phyloP scores from a whole-genome alignment of 2,797 vertebrate genomes.

The Schizothorax lantsangensis region DNA sequence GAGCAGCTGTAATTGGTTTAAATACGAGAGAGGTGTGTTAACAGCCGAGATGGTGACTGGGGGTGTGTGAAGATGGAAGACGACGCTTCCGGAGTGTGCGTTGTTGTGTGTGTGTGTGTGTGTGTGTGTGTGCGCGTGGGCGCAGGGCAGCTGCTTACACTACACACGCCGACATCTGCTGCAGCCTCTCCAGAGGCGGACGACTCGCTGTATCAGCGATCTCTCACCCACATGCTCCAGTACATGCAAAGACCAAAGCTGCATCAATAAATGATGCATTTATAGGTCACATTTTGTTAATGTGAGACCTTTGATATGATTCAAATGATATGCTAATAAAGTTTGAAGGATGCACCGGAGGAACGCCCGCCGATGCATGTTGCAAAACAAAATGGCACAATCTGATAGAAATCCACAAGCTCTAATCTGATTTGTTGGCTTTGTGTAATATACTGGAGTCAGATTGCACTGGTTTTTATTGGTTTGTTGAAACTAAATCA shows the following conservation, averaged over 20 bases:
- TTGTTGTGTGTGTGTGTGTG: not conserved
- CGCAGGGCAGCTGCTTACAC: conserved; percentile 47
- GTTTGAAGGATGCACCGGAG: not conserved
- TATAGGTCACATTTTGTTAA: not conserved
- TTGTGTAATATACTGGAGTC: not conserved
- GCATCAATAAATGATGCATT: conserved; percentile 9
- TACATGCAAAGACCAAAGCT: conserved; percentile 35
- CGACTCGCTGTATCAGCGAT: conserved; percentile 49
- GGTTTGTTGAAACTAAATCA: not conserved
- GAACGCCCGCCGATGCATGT: not conserved
- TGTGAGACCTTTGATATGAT: not conserved
- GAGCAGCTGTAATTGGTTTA: conserved; percentile 54
- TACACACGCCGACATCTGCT: conserved; percentile 59
- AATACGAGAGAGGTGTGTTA: conserved; percentile 55
- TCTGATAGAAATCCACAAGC: not conserved
- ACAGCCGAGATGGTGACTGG: conserved; percentile 28
- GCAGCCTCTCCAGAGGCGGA: conserved; percentile 41
- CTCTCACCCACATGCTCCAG: conserved; percentile 9
- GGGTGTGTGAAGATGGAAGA: conserved; percentile 39
- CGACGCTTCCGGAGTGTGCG: not conserved
- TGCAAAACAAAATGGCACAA: not conserved
- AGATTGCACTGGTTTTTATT: not conserved
- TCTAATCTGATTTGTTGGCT: not conserved
- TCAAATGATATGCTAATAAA: not conserved
- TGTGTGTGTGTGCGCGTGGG: conserved; percentile 5